These are phyloP conservation scores for Eolophus roseicapilla DNA, from an alignment of 2,113 vertebrate species.

Conservation along the genomic window DNA sequence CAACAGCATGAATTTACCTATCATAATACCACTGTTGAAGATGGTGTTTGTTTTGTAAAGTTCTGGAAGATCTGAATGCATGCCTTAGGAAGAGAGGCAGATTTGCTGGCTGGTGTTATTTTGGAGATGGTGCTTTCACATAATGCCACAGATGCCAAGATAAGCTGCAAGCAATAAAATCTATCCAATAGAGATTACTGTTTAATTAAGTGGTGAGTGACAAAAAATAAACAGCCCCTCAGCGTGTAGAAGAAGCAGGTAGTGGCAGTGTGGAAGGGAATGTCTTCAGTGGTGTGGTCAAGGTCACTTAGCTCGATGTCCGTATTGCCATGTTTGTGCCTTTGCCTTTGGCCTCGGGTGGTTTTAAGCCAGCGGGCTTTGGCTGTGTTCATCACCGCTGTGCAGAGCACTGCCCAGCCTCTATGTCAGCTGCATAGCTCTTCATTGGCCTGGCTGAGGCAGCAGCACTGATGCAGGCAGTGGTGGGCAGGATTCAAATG, in stretches of 20 bases:
- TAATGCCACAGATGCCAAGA: background rate
- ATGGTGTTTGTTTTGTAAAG: background rate
- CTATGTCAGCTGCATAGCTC: background rate
- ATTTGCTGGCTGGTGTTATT: constrained; percentile 5
- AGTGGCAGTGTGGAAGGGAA: background rate
- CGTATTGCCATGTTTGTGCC: fast-evolving
- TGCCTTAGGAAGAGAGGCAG: background rate
- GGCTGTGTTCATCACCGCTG: background rate
- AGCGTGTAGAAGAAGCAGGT: background rate
- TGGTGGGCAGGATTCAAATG: background rate
- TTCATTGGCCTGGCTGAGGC: background rate
- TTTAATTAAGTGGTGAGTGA: constrained; percentile 37
- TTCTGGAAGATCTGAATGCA: background rate
- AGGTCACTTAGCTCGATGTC: background rate
- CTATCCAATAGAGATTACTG: background rate
- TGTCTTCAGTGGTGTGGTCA: background rate
- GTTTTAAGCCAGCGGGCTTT: background rate
- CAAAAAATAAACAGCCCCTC: background rate
- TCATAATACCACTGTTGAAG: background rate
- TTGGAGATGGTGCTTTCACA: background rate
- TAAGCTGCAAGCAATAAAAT: background rate
- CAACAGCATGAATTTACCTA: background rate
- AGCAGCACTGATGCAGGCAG: background rate
- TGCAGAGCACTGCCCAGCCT: background rate
- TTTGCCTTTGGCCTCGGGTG: background rate